Evolutionary conservation across 2,113 vertebrate genomes (phyloP).

Genomic region (Heterotilapia buettikoferi): DNA sequence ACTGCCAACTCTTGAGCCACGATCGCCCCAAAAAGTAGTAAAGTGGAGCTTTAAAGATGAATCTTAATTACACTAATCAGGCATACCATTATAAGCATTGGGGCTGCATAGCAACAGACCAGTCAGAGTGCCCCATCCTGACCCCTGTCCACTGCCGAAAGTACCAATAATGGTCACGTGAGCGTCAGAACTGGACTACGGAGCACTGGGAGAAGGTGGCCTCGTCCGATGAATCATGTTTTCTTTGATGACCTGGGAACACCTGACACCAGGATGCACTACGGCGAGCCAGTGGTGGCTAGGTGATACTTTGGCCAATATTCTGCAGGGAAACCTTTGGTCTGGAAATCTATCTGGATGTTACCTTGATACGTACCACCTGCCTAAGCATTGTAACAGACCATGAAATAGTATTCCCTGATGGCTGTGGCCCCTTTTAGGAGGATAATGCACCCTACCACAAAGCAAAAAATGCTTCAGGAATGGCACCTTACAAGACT

Average conservation of each 20-base stretch:
- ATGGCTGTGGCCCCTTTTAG: neutral
- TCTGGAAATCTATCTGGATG: neutral
- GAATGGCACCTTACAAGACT: neutral
- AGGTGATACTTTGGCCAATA: neutral
- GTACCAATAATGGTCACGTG: neutral
- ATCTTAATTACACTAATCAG: neutral
- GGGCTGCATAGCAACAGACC: neutral
- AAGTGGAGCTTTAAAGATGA: neutral
- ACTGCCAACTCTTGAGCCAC: fast-evolving
- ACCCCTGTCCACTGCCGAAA: neutral
- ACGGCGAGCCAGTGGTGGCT: neutral
- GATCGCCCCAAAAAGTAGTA: fast-evolving
- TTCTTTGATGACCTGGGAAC: neutral
- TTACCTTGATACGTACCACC: neutral
- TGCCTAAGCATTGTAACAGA: neutral
- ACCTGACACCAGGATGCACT: neutral
- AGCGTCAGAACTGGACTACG: neutral
- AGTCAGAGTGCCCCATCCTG: neutral
- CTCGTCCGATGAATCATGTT: fast-evolving
- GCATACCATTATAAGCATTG: neutral
- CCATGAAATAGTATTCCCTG: neutral
- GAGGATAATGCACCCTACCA: neutral
- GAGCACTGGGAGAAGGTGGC: neutral
- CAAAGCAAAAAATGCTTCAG: neutral
- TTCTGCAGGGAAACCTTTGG: neutral